phyloP scores from a whole-genome alignment of 1,140 invertebrate genomes.

The Pomphorhynchus laevis region DNA sequence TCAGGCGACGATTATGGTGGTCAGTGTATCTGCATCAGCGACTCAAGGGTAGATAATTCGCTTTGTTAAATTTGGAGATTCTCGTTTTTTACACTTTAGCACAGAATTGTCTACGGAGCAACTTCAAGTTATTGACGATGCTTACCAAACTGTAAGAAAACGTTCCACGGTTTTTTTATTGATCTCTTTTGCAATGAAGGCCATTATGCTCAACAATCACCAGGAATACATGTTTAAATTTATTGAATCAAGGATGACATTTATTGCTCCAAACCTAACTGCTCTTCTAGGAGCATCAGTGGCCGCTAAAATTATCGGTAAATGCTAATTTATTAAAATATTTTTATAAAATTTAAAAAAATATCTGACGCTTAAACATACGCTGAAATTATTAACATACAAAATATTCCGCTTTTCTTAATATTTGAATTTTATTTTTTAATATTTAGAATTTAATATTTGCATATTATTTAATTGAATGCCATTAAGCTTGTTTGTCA shows the following conservation, averaged over 20 bases:
- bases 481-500: not conserved
- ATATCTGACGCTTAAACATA: too few species aligned
- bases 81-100: slow-evolving; percentile 20
- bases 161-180: not conserved
- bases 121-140: slow-evolving; percentile 45
- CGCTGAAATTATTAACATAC: too few species aligned
- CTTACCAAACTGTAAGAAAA: slow-evolving; percentile 46
- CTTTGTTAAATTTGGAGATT: not conserved
- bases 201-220: not conserved
- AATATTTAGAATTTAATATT: not conserved
- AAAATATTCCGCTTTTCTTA: too few species aligned
- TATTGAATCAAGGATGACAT: slow-evolving; percentile 89
- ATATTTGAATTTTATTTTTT: too few species aligned
- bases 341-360: too few species aligned
- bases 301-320: slow-evolving; percentile 66
- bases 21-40: slow-evolving; percentile 86
- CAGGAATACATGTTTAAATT: slow-evolving; percentile 62
- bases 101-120: slow-evolving; percentile 42
- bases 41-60: slow-evolving; percentile 44
- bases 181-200: not conserved
- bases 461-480: not conserved
- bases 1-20: slow-evolving; percentile 96
- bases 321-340: slow-evolving; percentile 6
- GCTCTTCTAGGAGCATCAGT: slow-evolving; percentile 73
- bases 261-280: slow-evolving; percentile 87